Evolutionary conservation across 2,113 vertebrate species (phyloP).

Genomic region (Corvus moneduloides): DNA sequence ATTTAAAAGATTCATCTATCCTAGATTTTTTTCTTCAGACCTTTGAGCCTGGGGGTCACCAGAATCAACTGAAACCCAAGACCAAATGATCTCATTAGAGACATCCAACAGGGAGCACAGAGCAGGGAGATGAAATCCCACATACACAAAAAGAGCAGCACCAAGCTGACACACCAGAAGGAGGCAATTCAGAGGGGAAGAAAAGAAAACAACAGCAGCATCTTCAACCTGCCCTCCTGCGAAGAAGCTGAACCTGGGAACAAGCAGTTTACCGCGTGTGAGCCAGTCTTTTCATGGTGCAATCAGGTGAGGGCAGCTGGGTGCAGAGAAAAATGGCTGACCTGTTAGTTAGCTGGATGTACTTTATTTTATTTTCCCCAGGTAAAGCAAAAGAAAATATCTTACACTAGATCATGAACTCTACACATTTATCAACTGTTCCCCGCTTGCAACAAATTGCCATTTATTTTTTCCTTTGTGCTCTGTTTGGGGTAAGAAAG

Average conservation of each 20-base stretch:
- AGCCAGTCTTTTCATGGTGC: neutral
- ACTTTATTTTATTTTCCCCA: neutral
- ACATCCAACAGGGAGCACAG: neutral
- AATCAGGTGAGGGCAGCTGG: neutral
- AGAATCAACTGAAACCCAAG: neutral
- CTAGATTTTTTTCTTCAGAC: neutral
- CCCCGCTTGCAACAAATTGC: neutral
- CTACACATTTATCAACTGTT: neutral
- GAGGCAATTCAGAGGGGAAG: neutral
- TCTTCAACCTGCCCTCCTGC: neutral
- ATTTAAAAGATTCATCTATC: neutral
- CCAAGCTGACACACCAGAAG: neutral
- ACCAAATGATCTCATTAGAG: slow-evolving; percentile 6
- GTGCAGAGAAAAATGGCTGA: neutral
- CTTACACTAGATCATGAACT: neutral
- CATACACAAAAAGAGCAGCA: neutral
- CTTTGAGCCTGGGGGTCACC: neutral
- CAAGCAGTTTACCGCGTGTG: neutral
- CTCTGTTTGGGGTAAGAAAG: neutral
- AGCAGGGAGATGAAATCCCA: neutral
- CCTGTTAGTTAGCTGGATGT: neutral
- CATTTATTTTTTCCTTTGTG: neutral
- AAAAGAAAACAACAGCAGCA: neutral
- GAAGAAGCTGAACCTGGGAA: neutral
- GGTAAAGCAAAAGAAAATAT: slow-evolving; percentile 20